Base-by-base conservation (phyloP, 2,888 invertebrate genomes). In the Sphaeridia pumilis region DNA sequence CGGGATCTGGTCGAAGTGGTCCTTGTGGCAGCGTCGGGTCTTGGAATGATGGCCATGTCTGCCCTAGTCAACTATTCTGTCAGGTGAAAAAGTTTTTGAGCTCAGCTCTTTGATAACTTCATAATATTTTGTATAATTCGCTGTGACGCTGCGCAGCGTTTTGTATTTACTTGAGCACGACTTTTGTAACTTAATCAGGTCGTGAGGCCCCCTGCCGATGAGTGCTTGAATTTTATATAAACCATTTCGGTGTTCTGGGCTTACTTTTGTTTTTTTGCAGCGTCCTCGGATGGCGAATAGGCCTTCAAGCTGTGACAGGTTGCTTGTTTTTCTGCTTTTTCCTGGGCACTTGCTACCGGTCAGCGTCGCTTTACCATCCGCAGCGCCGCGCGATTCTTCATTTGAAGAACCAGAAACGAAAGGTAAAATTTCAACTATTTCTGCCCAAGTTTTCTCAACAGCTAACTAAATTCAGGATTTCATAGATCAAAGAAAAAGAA, bases 1-100 rank as follows among this genome's bases (percentile, higher is more conserved):
- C 74, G 89, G 56, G 88, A 89, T 71, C 76, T 87, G 65, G 87
- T 88, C 47, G 89, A 90, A 72, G 86, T 89, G 67, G 83, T 88
- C 70, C 83, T 88, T 62, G 83, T 87, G 50, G 83, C 85, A 62
- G 87, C 87, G 66, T 85, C 84, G 67, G 88, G 89, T 2, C 74
- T 87, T 44, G 88, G 88, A 54, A 84, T 57, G 45, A 44, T 57
- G 7, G 20, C 52, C 46, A 57, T 57, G 57, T 57, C 57, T 21
- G 42, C 57, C 28, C 56, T 59, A 2, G 56, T 64, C 31, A 59
- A 60, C 25, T 54, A 41, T 47, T 59, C 60, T 20, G 54, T 63
- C 22, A 57, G 54, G 63, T 60, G 52, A 42, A 27, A 42, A 3
- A 28, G n/a, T 12, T 22, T 12, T n/a, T n/a, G n/a, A n/a, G n/a